Base-by-base conservation (phyloP, 1,140 invertebrate genomes). In the Drosophila subpulchrella region DNA sequence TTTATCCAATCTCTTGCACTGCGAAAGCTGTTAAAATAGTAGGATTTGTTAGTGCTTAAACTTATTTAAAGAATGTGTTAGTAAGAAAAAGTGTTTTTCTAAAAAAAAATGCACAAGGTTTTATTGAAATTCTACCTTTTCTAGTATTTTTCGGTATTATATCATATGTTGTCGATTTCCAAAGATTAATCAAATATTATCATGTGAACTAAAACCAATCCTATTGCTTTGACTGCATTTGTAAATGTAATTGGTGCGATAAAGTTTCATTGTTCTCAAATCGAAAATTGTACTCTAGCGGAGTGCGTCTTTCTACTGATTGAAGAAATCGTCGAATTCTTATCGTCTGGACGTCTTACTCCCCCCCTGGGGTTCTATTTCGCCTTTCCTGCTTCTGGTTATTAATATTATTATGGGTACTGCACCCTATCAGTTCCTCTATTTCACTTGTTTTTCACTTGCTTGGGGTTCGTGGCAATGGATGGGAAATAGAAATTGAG, bases 261-360 rank as follows among this genome's bases (percentile, higher is more conserved):
- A 81, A 71, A 79, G 53, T 56, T 72, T 70, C 59, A 79, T 68
- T 66, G 75, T 78, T 82, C 68, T 63, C 56, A 50, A 61, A 55
- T 54, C 68, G 51, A 30, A 51, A 47, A 60, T 71, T 53, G 24
- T 46, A 42, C 50, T 24, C 11, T 42, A 39, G 36, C 56, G 36
- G 60, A 56, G 59, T 61, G 63, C 58, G 48, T 68, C 27, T 54
- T 39, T 34, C 42, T 51, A 24, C 50, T 70, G 63, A 78, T 78
- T 79, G 75, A 68, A 50, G 57, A 75, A 75, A 67, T 78, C 78
- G 60, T 55, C 48, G 46, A 63, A 54, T 38, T 66, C 32, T 68
- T 68, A 68, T 68, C 65, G 65, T 42, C 30, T 44, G 30, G 32
- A 41, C 20, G 24, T 39, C 58, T n/a, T 34, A 17, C n/a, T 20